These are phyloP conservation scores for Lanius ludovicianus DNA, from an alignment of 2,113 vertebrate species.

Conservation along the genomic window DNA sequence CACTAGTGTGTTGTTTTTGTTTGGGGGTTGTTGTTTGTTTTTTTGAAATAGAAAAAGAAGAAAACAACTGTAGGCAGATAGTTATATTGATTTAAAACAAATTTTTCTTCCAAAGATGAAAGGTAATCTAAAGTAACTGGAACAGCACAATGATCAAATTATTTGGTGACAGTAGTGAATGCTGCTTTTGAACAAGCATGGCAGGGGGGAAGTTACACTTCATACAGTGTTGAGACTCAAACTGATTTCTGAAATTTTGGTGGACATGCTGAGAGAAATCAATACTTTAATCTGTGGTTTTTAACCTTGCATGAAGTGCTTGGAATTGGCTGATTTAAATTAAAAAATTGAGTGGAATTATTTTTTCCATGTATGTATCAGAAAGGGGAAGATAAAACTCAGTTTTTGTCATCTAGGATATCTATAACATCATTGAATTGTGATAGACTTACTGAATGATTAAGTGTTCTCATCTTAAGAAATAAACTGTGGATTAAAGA, in stretches of 20 bases:
- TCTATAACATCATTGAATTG: background rate
- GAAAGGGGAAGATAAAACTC: background rate
- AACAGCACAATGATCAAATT: background rate
- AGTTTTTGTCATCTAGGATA: background rate
- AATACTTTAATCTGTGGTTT: background rate
- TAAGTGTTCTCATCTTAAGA: background rate
- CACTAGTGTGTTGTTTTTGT: background rate
- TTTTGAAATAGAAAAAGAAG: background rate
- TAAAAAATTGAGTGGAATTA: background rate
- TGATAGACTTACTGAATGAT: background rate
- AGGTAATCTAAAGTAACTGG: background rate
- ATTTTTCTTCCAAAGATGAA: background rate
- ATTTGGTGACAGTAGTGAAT: background rate
- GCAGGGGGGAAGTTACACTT: background rate
- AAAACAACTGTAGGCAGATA: background rate
- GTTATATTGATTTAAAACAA: background rate
- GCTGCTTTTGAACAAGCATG: background rate
- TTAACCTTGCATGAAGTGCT: background rate
- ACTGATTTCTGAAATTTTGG: background rate
- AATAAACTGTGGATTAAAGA: background rate
- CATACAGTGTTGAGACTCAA: background rate
- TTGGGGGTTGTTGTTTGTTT: background rate
- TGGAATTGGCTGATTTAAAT: background rate
- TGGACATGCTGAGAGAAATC: background rate
- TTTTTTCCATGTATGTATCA: fast-evolving